Base-by-base conservation (phyloP, 2,113 vertebrate species). In the Lutjanus erythropterus region DNA sequence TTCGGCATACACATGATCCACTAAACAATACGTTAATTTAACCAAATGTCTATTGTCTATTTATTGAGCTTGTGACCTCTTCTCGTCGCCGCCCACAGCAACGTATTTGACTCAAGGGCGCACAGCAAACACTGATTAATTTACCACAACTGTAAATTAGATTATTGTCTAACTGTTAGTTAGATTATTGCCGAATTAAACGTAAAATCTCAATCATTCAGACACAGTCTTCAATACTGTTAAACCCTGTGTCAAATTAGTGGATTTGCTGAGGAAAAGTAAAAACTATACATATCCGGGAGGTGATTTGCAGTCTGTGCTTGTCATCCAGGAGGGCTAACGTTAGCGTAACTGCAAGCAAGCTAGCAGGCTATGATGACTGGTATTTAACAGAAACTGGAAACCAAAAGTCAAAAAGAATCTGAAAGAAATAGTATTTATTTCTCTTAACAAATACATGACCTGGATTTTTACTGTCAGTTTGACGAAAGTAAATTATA, bases 201-300 rank as follows among this genome's bases (percentile, higher is more conserved):
- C 0, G 0, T 0, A 6, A 1, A 6, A 8, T 29, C 0, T 1
- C 0, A 60, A 0, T 35, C 1, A 18, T 9, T 60, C 3, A 12
- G 5, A 64, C 1, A 12, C 2, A 4, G 3, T 21, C 3, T n/a
- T 19, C 1, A 7, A 2, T 5, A 0, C 4, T n/a, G 44, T 11
- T 50, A 15, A 2, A 0, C 0, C 5, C 10, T 5, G 3, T 3
- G 25, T 21, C 3, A 0, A 58, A 50, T 6, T 21, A 0, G 6
- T n/a, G 0, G 41, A 9, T 4, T 39, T 1, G 1, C 1, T 25
- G 7, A 3, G 3, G 5, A 0, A 39, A 1, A 47, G 0, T 49
- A 2, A 21, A 23, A 58, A 25, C 39, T 9, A 39, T 39, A 39
- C 39, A 39, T 16, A 41, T 73, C 29, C 15, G 14, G 4, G 1